Conservation (phyloP, 1,140 invertebrate genomes). For the Carposina sasakii region DNA sequence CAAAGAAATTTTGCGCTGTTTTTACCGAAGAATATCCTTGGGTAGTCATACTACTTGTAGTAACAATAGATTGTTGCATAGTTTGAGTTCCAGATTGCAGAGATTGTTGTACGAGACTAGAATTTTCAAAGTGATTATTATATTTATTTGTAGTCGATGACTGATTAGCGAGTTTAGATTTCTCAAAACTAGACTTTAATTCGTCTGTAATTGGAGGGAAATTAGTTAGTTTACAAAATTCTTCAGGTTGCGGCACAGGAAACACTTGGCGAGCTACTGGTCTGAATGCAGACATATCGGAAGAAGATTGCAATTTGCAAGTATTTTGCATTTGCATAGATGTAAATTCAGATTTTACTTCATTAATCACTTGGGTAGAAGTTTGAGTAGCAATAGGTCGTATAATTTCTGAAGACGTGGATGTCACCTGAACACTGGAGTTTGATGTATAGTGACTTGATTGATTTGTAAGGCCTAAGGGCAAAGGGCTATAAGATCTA, state of each 20-base stretch:
- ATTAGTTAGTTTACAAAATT: slow-evolving; percentile 41
- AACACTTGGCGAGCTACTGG: slow-evolving; percentile 60
- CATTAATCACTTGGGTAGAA: slow-evolving; percentile 28
- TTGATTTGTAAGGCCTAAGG: slow-evolving; percentile 36
- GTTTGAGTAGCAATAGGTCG: slow-evolving; percentile 43
- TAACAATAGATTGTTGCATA: slow-evolving; percentile 17
- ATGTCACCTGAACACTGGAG: slow-evolving; percentile 27
- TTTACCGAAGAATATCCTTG: slow-evolving; percentile 48
- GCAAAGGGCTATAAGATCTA: slow-evolving; percentile 71
- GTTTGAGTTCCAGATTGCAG: background rate
- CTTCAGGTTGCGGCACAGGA: slow-evolving; percentile 48
- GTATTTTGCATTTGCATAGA: slow-evolving; percentile 60
- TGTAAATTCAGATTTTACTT: slow-evolving; percentile 40
- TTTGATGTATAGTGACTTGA: slow-evolving; percentile 32
- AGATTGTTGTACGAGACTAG: background rate
- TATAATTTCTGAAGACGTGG: slow-evolving; percentile 31
- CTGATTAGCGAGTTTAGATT: no score
- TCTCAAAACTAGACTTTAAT: slow-evolving; percentile 44
- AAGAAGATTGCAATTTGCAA: slow-evolving; percentile 51
- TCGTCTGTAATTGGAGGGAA: slow-evolving; percentile 60
- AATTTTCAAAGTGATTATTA: no score
- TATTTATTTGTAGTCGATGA: no score
- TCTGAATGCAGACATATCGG: slow-evolving; percentile 61
- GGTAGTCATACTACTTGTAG: slow-evolving; percentile 24
- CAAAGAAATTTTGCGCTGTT: slow-evolving; percentile 51